A percentile compares a stretch with the other conserved stretches of the same genome.
Conservation (phyloP, 2,888 invertebrate genomes). For the Plagodis pulveraria region DNA sequence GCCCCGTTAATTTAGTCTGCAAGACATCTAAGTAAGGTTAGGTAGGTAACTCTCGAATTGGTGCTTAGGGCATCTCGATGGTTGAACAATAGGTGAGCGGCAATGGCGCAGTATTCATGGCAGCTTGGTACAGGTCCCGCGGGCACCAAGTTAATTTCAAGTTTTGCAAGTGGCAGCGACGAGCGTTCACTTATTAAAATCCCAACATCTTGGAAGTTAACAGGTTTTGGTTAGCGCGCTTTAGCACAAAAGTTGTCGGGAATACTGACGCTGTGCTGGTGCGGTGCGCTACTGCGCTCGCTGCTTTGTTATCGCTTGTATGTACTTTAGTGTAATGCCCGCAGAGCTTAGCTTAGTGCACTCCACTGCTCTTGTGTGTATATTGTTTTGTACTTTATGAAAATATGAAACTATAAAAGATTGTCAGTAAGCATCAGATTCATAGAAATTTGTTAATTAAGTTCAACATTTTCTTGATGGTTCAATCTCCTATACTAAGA, state of each 20-base stretch:
- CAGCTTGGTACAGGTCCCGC: conserved; percentile 48
- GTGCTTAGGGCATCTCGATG: conserved; percentile 39
- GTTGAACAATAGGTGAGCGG: conserved; percentile 46
- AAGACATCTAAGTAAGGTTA: conserved; percentile 33
- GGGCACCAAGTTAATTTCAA: conserved; percentile 80
- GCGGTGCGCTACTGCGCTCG: conserved; percentile 10
- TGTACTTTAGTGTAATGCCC: not conserved
- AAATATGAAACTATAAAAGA: not conserved
- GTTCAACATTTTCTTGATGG: too few relatives aligned
- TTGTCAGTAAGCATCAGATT: too few relatives aligned
- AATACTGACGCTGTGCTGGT: conserved; percentile 1
- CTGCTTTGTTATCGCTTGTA: conserved; percentile 31
- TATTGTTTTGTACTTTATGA: not conserved
- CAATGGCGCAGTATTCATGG: conserved; percentile 50
- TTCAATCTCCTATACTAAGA: too few relatives aligned
- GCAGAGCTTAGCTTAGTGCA: not conserved
- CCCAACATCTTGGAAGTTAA: conserved; percentile 71
- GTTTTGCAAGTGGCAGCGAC: conserved; percentile 65
- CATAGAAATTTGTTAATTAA: too few relatives aligned
- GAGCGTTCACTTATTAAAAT: conserved; percentile 75
- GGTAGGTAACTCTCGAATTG: conserved; percentile 39
- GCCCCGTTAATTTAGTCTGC: conserved; percentile 34
- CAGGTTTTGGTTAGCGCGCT: conserved; percentile 69
- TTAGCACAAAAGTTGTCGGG: conserved; percentile 55
- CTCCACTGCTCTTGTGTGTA: not conserved